phyloP scores from a whole-genome alignment of 1,140 invertebrate species.

The Ptiloglossa arizonensis region DNA sequence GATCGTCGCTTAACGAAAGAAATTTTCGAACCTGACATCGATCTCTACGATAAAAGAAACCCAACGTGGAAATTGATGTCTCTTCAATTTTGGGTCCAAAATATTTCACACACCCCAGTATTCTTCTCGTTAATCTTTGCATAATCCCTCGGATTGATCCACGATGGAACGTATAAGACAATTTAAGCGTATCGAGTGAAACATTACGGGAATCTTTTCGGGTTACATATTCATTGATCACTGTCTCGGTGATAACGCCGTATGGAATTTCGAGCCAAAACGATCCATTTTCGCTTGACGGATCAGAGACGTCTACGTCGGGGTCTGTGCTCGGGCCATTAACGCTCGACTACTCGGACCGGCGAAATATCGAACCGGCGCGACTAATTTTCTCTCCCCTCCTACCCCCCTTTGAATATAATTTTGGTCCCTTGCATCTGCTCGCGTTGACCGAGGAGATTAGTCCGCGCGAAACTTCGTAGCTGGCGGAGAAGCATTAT shows the following conservation, averaged over 20 bases:
- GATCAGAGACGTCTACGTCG: background rate
- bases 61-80: too few species aligned
- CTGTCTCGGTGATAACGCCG: slow-evolving; percentile 15
- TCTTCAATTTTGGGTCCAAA: too few species aligned
- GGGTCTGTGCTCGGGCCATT: slow-evolving; percentile 6
- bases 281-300: slow-evolving; percentile 21
- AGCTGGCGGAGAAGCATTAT: slow-evolving; percentile 7
- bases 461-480: slow-evolving; percentile 13
- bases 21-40: background rate
- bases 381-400: slow-evolving; percentile 21
- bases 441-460: slow-evolving; percentile 23
- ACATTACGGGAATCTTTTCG: background rate
- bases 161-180: background rate
- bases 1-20: too few species aligned
- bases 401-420: background rate
- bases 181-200: background rate
- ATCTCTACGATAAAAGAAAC: too few species aligned
- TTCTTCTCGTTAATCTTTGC: slow-evolving; percentile 1
- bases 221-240: slow-evolving; percentile 36
- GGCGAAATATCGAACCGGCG: background rate
- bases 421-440: slow-evolving; percentile 22
- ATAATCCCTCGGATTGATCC: background rate
- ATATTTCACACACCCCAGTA: background rate
- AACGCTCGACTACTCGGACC: background rate
- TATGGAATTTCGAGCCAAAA: slow-evolving; percentile 17